Conservation (phyloP, 2,113 vertebrate genomes). For the Nanger granti region DNA sequence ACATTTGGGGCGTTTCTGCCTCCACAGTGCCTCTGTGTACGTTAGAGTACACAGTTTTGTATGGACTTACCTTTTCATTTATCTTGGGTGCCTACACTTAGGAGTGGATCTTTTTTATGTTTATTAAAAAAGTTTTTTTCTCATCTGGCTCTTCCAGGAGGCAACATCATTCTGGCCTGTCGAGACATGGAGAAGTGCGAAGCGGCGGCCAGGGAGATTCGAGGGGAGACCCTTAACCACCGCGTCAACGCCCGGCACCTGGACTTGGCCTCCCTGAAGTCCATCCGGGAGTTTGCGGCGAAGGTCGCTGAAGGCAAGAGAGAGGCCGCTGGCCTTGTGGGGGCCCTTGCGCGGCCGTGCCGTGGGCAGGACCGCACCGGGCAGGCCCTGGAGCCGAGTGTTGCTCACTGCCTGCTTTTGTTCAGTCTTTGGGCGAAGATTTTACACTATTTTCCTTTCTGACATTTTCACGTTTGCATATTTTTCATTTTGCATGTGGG, state of each 20-base stretch:
- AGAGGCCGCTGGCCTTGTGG: rapidly evolving
- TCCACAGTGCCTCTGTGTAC: neutral
- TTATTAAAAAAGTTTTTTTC: neutral
- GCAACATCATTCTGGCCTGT: constrained; percentile 87
- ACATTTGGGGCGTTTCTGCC: neutral
- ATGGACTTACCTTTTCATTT: neutral
- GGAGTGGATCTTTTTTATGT: neutral
- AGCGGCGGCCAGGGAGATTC: constrained; percentile 81
- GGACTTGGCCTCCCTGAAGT: constrained; percentile 84
- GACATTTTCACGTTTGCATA: neutral
- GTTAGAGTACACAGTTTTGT: rapidly evolving
- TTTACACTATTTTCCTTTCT: neutral
- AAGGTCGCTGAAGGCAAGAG: constrained; percentile 76
- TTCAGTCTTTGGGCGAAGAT: neutral
- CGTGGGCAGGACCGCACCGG: neutral
- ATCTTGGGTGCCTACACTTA: neutral
- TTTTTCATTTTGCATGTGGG: neutral
- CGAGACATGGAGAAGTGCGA: constrained; percentile 88
- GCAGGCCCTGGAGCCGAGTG: too few species aligned
- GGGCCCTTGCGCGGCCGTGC: rapidly evolving
- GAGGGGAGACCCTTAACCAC: constrained; percentile 83
- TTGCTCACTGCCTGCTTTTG: rapidly evolving
- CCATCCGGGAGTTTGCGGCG: constrained; percentile 82
- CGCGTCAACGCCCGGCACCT: constrained; percentile 78
- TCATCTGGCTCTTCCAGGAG: constrained; percentile 72